phyloP scores from a whole-genome alignment of 1,140 invertebrate species.

The Eupristina koningsbergeri region DNA sequence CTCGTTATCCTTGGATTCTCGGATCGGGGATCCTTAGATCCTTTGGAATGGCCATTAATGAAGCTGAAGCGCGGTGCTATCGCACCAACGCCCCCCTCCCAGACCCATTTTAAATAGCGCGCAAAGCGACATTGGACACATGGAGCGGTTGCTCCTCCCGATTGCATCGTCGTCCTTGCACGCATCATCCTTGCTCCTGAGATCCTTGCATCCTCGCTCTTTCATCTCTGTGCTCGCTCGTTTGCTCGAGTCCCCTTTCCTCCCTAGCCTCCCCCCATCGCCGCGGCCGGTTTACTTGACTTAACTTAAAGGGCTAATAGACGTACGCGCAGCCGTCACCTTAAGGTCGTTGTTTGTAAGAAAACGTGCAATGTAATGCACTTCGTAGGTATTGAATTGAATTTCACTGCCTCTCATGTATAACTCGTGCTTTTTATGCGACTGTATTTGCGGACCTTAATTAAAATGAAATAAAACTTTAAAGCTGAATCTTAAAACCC shows the following conservation, averaged over 20 bases:
- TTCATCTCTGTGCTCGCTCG: background rate
- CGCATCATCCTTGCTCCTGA: background rate
- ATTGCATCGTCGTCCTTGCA: slow-evolving; percentile 59
- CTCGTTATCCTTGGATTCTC: slow-evolving; percentile 28
- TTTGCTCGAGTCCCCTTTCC: background rate
- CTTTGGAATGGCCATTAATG: slow-evolving; percentile 36
- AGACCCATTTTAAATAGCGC: slow-evolving; percentile 41
- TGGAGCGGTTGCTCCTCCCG: slow-evolving; percentile 62
- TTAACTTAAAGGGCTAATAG: background rate
- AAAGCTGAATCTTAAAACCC: too few species aligned
- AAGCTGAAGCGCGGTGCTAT: slow-evolving; percentile 54
- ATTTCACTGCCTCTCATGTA: background rate
- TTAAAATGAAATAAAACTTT: background rate
- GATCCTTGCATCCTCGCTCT: background rate
- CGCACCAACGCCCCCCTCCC: background rate
- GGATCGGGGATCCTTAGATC: slow-evolving; percentile 8
- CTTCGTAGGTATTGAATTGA: background rate
- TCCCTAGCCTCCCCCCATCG: too few species aligned
- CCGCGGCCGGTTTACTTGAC: background rate
- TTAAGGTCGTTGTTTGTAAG: slow-evolving; percentile 15
- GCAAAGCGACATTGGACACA: slow-evolving; percentile 63
- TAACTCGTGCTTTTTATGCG: background rate
- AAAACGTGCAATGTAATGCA: background rate
- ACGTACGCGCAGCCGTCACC: background rate
- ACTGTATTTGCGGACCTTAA: background rate